phyloP scores from a whole-genome alignment of 2,888 invertebrate genomes.

The Meandrusa payeni region DNA sequence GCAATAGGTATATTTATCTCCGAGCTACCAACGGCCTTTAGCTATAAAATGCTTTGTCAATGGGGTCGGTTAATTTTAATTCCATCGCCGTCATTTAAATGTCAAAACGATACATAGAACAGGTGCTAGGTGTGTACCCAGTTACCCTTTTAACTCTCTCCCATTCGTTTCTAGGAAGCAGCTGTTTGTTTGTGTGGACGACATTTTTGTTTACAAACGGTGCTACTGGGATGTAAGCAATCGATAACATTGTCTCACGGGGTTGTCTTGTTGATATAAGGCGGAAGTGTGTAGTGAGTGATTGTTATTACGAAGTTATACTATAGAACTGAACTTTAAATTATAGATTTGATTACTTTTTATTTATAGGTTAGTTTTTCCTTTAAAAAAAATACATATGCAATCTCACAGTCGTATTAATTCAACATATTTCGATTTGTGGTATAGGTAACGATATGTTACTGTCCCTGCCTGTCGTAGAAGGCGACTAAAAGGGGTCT shows the following conservation, averaged over 20 bases:
- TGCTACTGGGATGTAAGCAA: conserved; percentile 5
- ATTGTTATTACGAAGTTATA: conserved; percentile 16
- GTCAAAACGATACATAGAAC: conserved; percentile 2
- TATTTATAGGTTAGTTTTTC: too few relatives aligned
- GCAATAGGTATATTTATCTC: too few relatives aligned
- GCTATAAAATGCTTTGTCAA: neutral
- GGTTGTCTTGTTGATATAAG: conserved; percentile 9
- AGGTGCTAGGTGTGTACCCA: neutral
- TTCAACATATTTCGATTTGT: too few relatives aligned
- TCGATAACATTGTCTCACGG: conserved; percentile 18
- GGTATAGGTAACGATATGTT: too few relatives aligned
- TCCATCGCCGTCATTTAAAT: conserved; percentile 1
- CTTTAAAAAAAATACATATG: too few relatives aligned
- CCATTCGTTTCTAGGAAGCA: conserved; percentile 16
- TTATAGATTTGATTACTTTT: too few relatives aligned
- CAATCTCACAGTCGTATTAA: too few relatives aligned
- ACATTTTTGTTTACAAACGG: conserved; percentile 13
- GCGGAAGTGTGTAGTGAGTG: conserved; percentile 7
- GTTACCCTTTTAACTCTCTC: neutral
- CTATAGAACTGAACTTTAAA: too few relatives aligned
- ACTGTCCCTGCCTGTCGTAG: too few relatives aligned
- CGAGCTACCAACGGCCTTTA: too few relatives aligned
- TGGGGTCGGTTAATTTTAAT: neutral
- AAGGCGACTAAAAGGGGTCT: too few relatives aligned
- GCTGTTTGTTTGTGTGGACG: conserved; percentile 8